These are phyloP conservation scores for Siderastrea radians DNA, from an alignment of 92 coral and sea anemone species.

Conservation along the genomic window DNA sequence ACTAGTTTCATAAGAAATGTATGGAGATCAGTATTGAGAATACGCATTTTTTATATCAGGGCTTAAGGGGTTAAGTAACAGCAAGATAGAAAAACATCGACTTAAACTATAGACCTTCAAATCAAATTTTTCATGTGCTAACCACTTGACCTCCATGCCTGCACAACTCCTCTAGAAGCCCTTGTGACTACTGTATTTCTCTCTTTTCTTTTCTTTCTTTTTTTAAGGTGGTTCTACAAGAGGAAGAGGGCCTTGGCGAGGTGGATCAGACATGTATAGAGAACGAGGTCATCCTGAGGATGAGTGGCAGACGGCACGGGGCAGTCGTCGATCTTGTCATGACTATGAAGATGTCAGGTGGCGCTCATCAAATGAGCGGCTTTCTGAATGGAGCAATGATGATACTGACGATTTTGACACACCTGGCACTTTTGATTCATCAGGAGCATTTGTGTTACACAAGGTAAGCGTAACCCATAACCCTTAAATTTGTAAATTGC, in stretches of 20 bases:
- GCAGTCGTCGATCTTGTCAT: conserved; percentile 79
- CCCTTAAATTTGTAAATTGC: too few species aligned
- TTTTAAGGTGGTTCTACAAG: conserved; percentile 66
- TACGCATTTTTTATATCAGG: too few species aligned
- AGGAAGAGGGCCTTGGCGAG: conserved; percentile 85
- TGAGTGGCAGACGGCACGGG: conserved; percentile 89
- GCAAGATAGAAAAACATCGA: too few species aligned
- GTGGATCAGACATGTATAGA: conserved; percentile 69
- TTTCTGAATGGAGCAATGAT: conserved; percentile 96
- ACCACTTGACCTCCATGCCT: too few species aligned
- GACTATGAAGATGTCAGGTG: conserved; percentile 80
- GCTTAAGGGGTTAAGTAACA: too few species aligned
- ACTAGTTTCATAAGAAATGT: too few species aligned
- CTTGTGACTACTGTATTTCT: too few species aligned
- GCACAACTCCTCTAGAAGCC: too few species aligned
- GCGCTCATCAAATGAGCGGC: conserved; percentile 68
- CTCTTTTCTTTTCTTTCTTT: too few species aligned
- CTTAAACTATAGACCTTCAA: too few species aligned
- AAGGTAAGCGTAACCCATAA: conserved; percentile 60
- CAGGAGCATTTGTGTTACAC: conserved; percentile 91
- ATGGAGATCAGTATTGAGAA: too few species aligned
- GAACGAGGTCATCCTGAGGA: conserved; percentile 82
- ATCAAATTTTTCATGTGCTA: too few species aligned
- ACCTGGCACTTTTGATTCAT: conserved; percentile 94
- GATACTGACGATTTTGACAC: conserved; percentile 88